A percentile compares a stretch with the other conserved stretches of the same genome.
Conservation (phyloP, 2,113 vertebrate genomes). For the Strix aluco region DNA sequence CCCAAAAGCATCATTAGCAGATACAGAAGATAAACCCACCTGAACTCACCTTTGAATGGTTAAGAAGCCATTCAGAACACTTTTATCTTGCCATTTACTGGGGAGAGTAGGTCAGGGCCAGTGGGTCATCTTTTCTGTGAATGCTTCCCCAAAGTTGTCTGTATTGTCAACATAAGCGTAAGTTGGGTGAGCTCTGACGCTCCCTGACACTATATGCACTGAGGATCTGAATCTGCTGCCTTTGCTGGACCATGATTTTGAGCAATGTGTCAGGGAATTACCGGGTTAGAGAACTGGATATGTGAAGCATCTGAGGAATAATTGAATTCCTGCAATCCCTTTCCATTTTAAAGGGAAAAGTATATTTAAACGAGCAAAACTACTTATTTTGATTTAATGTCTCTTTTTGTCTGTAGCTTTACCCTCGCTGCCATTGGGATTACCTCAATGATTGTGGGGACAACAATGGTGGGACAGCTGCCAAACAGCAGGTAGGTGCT, state of each 20-base stretch:
- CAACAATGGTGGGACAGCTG: slow-evolving; percentile 84
- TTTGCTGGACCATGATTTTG: background rate
- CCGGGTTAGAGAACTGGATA: background rate
- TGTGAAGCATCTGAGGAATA: background rate
- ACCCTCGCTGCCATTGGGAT: slow-evolving; percentile 88
- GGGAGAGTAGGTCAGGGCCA: background rate
- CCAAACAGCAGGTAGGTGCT: slow-evolving; percentile 83
- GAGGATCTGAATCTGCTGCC: background rate
- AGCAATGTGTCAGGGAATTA: background rate
- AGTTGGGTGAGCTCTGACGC: background rate
- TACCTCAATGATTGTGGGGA: slow-evolving; percentile 86
- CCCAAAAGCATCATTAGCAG: background rate
- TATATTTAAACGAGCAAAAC: background rate
- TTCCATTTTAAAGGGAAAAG: background rate
- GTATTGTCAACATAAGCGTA: background rate
- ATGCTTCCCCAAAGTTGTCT: background rate
- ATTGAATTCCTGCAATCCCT: background rate
- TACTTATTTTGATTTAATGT: background rate
- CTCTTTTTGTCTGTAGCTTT: slow-evolving; percentile 73
- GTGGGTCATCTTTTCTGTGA: background rate
- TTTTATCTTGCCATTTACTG: background rate
- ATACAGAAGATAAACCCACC: background rate
- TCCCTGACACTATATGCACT: background rate
- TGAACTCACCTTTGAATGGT: background rate
- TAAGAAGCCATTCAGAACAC: background rate